These are phyloP conservation scores for Schizotus pectinicornis DNA, from an alignment of 2,888 invertebrate genomes.

Conservation along the genomic window DNA sequence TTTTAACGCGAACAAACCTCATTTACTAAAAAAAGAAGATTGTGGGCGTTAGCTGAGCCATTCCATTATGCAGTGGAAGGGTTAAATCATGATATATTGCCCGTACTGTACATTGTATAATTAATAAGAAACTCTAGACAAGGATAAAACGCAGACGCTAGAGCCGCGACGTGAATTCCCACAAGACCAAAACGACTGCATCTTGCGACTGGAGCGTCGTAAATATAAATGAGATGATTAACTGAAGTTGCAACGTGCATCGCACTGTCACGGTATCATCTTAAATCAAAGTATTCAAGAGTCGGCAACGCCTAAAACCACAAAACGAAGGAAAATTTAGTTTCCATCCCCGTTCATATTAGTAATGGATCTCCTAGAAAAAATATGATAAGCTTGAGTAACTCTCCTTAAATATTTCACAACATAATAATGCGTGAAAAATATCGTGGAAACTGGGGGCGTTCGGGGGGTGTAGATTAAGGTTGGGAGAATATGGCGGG, in stretches of 20 bases:
- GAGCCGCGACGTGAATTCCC: too few relatives aligned
- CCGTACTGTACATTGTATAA: conserved; percentile 19
- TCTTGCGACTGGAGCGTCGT: too few relatives aligned
- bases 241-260: too few relatives aligned
- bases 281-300: too few relatives aligned
- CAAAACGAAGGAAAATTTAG: neutral
- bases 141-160: too few relatives aligned
- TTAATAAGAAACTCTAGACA: conserved; percentile 14
- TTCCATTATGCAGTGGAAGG: conserved; percentile 21
- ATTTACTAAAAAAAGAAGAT: conserved; percentile 7
- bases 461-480: conserved; percentile 9
- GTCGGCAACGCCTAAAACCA: neutral
- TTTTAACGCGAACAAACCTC: conserved; percentile 17
- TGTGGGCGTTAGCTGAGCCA: too few relatives aligned
- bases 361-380: conserved; percentile 9
- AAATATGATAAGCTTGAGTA: conserved; percentile 16
- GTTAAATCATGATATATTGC: conserved; percentile 25
- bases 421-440: conserved; percentile 22
- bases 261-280: too few relatives aligned
- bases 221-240: too few relatives aligned
- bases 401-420: conserved; percentile 19
- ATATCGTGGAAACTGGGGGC: conserved; percentile 12
- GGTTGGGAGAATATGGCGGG: conserved; percentile 13
- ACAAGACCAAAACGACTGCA: too few relatives aligned
- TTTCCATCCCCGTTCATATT: conserved; percentile 1